Percentiles rank a stretch among this genome's conserved stretches.
These are phyloP conservation scores for Leptinotarsa haldemani DNA, from an alignment of 2,888 invertebrate genomes.

Conservation along the genomic window DNA sequence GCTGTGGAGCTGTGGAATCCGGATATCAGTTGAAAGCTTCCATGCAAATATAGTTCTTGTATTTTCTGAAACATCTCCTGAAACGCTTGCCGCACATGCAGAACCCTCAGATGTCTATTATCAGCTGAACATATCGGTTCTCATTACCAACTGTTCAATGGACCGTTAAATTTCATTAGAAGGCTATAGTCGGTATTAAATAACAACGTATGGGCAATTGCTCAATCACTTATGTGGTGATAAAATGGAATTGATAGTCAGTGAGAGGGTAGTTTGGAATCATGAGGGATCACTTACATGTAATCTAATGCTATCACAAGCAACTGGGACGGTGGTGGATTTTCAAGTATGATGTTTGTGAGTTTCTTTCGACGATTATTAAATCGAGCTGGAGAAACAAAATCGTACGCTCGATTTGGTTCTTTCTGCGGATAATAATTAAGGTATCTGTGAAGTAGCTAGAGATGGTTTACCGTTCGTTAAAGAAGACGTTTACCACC, in stretches of 20 bases:
- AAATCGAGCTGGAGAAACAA: too few species aligned
- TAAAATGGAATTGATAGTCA: constrained; percentile 37
- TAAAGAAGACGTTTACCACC: too few species aligned
- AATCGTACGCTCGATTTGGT: too few species aligned
- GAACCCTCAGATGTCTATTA: neutral
- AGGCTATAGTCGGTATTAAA: constrained; percentile 37
- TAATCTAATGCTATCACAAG: neutral
- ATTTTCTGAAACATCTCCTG: neutral
- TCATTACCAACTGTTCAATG: constrained; percentile 36
- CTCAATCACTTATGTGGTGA: constrained; percentile 43
- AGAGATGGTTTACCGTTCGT: too few species aligned
- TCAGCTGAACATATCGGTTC: constrained; percentile 23
- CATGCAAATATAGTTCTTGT: neutral
- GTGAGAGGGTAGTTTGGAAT: constrained; percentile 11
- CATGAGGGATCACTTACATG: constrained; percentile 20
- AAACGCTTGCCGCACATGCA: neutral
- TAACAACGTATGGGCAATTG: constrained; percentile 42
- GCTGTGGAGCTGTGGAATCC: too few species aligned
- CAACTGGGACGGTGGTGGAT: constrained; percentile 1
- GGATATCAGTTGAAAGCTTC: too few species aligned
- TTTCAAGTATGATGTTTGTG: neutral
- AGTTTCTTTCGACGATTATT: too few species aligned
- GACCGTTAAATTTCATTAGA: constrained; percentile 43
- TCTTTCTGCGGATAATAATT: too few species aligned
- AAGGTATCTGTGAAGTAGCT: too few species aligned